Conservation (phyloP, 2,797 vertebrate genomes). For the Aeoliscus strigatus region DNA sequence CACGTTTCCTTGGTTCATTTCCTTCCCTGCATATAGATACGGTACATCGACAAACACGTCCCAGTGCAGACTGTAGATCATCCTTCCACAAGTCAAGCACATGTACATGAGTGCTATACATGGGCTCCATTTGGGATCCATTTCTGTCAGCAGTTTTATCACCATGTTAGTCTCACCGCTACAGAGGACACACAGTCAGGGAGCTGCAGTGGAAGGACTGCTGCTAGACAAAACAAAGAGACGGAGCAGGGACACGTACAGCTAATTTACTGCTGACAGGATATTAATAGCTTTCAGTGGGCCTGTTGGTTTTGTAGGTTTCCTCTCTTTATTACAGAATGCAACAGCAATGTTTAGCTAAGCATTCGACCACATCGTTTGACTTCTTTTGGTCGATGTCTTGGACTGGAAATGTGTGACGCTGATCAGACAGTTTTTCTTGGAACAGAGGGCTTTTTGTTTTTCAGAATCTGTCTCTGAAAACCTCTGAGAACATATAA, state of each 20-base stretch:
- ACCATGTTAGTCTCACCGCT: conserved; percentile 24
- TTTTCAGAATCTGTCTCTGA: not conserved
- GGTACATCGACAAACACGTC: conserved; percentile 28
- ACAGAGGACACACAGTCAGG: conserved; percentile 20
- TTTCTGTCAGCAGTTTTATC: conserved; percentile 52
- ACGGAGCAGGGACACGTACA: conserved; percentile 38
- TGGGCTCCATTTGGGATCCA: conserved; percentile 25
- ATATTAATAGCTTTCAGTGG: conserved; percentile 65
- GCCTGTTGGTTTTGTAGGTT: conserved; percentile 55
- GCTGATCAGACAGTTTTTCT: conserved; percentile 58
- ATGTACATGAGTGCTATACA: conserved; percentile 30
- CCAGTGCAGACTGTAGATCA: conserved; percentile 23
- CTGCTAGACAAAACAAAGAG: conserved; percentile 63
- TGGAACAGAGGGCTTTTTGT: conserved; percentile 34
- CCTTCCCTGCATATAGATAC: conserved; percentile 34
- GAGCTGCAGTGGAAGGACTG: conserved; percentile 33
- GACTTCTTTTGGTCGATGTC: conserved; percentile 52
- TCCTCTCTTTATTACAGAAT: conserved; percentile 64
- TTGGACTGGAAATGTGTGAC: conserved; percentile 54
- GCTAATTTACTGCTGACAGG: conserved; percentile 65
- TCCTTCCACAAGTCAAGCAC: conserved; percentile 33
- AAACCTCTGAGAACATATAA: conserved; percentile 18
- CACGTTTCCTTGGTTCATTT: conserved; percentile 40
- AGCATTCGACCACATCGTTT: conserved; percentile 54
- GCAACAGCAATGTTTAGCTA: conserved; percentile 64